Evolutionary conservation across 1,140 invertebrate species (phyloP).

Genomic region (Ganaspis sp.): DNA sequence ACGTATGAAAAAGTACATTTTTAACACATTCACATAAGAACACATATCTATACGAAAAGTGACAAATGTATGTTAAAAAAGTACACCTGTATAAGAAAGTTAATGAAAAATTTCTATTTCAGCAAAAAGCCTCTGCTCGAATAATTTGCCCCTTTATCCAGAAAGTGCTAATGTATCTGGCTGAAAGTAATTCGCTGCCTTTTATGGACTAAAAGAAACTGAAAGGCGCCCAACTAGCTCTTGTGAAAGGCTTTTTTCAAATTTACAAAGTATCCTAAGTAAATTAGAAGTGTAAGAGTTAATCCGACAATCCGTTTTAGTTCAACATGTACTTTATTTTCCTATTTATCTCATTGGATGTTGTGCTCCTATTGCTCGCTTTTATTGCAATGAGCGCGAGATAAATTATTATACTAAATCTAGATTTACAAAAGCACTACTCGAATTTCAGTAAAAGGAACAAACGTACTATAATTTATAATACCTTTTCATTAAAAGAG

Average conservation of each 20-base stretch:
- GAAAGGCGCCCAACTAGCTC: background rate
- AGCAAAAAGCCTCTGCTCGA: background rate
- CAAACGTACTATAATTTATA: too few relatives aligned
- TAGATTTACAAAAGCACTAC: too few relatives aligned
- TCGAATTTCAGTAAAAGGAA: too few relatives aligned
- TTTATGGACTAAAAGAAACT: conserved; percentile 7
- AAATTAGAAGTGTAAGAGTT: background rate
- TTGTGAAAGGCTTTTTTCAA: conserved; percentile 10
- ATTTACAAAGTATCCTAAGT: conserved; percentile 22
- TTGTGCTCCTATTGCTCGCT: background rate
- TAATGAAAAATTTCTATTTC: background rate
- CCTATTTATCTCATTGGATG: background rate
- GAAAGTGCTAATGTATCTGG: background rate
- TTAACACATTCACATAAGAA: background rate
- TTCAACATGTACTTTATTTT: background rate
- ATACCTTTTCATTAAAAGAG: too few relatives aligned
- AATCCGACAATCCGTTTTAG: conserved; percentile 9
- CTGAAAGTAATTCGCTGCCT: background rate
- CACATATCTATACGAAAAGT: background rate
- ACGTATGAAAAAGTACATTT: too few relatives aligned
- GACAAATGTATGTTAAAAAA: background rate
- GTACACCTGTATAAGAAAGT: too few relatives aligned
- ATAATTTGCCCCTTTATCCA: background rate
- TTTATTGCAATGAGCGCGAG: conserved; percentile 9
- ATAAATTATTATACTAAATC: background rate